phyloP scores from a whole-genome alignment of 2,797 vertebrate genomes.

The Florisuga fusca region DNA sequence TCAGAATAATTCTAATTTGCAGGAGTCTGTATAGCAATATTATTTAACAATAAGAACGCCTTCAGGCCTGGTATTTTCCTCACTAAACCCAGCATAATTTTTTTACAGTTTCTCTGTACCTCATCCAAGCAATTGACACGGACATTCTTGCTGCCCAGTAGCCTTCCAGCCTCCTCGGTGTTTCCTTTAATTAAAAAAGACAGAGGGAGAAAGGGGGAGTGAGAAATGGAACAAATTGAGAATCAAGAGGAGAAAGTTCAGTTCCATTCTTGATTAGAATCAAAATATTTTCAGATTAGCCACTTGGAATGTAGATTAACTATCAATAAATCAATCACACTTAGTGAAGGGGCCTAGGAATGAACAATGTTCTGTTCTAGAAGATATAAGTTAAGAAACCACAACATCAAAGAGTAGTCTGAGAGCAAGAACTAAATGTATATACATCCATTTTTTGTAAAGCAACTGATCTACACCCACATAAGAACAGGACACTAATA shows the following conservation, averaged over 20 bases:
- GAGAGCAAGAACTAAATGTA: background rate
- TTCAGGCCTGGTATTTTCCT: background rate
- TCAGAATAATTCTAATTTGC: background rate
- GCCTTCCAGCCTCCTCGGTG: slow-evolving; percentile 89
- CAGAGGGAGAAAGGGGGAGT: background rate
- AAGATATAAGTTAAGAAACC: background rate
- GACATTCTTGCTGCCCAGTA: slow-evolving; percentile 95
- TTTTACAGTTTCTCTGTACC: slow-evolving; percentile 79
- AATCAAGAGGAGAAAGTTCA: background rate
- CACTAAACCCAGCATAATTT: background rate
- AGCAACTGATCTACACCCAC: background rate
- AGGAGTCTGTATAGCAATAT: background rate
- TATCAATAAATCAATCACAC: background rate
- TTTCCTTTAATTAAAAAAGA: slow-evolving; percentile 83
- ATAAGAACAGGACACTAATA: background rate
- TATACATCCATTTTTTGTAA: background rate
- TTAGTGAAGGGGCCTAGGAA: background rate
- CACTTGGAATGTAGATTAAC: background rate
- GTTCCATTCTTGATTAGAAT: background rate
- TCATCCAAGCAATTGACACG: slow-evolving; percentile 97
- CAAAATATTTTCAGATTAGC: background rate
- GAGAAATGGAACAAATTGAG: background rate
- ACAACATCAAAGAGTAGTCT: background rate
- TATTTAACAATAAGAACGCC: background rate
- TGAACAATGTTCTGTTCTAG: background rate